Percentiles rank a stretch among this genome's conserved stretches.
Evolutionary conservation across 2,113 vertebrate species (phyloP).

Genomic region (Pelvicachromis taeniatus): DNA sequence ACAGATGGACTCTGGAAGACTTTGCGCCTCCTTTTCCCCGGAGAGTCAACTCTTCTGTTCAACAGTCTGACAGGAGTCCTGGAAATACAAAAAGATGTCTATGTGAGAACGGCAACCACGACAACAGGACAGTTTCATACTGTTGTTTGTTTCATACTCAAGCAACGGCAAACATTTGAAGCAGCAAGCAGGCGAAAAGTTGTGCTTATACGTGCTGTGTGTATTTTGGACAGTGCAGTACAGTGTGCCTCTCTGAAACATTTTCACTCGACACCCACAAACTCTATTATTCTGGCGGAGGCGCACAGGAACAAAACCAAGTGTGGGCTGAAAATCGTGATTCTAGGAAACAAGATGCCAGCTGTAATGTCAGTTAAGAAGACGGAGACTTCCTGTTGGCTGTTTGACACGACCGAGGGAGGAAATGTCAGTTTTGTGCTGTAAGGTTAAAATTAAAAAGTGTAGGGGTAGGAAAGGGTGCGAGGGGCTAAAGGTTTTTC

Average conservation of each 20-base stretch:
- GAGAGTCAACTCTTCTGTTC: neutral
- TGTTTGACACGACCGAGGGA: constrained; percentile 41
- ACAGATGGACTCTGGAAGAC: neutral
- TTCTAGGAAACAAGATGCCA: constrained; percentile 48
- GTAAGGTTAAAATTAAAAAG: neutral
- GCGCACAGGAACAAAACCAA: neutral
- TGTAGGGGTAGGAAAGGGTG: neutral
- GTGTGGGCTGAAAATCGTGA: constrained; percentile 25
- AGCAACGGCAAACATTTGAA: neutral
- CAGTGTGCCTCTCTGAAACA: neutral
- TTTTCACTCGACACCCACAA: neutral
- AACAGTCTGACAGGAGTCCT: neutral
- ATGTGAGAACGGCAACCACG: neutral
- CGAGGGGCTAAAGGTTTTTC: neutral
- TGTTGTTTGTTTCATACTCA: neutral
- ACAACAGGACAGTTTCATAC: neutral
- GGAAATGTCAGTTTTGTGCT: constrained; percentile 26
- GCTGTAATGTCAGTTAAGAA: constrained; percentile 33
- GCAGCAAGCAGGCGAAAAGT: neutral
- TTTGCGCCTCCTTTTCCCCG: neutral
- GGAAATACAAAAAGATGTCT: neutral
- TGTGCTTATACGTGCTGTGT: neutral
- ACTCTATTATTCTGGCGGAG: neutral
- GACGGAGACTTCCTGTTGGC: constrained; percentile 49
- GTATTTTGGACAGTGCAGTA: neutral